Evolutionary conservation across 2,113 vertebrate species (phyloP).

Genomic region (Caracal caracal): DNA sequence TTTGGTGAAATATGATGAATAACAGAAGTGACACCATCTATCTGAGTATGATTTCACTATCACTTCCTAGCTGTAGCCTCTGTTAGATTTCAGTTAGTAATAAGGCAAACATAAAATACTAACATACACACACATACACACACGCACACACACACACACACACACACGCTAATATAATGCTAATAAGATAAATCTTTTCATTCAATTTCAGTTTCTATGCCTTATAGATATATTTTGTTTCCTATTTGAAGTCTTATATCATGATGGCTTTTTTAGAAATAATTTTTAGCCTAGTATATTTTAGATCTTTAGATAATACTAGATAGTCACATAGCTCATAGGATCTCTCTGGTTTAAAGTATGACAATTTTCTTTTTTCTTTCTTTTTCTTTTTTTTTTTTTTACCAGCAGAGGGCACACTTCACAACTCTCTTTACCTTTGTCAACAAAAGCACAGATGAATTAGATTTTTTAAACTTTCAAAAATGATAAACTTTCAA

Average conservation of each 20-base stretch:
- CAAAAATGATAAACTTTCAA: background rate
- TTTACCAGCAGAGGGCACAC: slow-evolving; percentile 72
- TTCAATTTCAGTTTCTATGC: background rate
- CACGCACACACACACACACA: too few relatives aligned
- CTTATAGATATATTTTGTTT: background rate
- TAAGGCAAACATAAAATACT: slow-evolving; percentile 14
- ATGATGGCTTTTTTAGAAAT: background rate
- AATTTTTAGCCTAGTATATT: background rate
- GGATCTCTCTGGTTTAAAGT: background rate
- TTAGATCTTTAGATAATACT: background rate
- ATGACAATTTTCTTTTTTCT: background rate
- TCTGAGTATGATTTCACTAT: background rate
- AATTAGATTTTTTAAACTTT: background rate
- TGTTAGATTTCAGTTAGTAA: background rate
- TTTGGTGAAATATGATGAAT: background rate
- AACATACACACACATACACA: background rate
- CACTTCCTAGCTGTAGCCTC: background rate
- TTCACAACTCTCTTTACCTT: slow-evolving; percentile 47
- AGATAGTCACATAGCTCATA: background rate
- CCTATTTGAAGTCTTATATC: background rate
- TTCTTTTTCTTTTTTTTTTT: slow-evolving; percentile 32
- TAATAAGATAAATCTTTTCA: background rate
- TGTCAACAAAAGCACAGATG: background rate
- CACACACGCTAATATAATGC: too few relatives aligned
- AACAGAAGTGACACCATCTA: background rate